Conservation (phyloP, 2,797 vertebrate genomes). For the Chelon auratus region DNA sequence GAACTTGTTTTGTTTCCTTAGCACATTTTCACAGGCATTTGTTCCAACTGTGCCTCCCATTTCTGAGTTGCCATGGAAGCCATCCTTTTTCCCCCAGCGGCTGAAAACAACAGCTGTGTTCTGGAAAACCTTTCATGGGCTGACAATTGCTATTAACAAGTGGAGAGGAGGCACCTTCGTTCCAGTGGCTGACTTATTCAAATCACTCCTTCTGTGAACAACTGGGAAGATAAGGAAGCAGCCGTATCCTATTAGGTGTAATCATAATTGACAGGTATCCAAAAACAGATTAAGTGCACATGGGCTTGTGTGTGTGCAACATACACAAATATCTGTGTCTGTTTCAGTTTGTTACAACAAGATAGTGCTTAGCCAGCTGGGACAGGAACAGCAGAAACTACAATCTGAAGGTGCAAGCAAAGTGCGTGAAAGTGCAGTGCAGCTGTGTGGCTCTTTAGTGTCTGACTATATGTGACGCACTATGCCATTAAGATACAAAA, state of each 20-base stretch:
- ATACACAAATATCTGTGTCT: constrained; percentile 18
- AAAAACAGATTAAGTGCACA: constrained; percentile 20
- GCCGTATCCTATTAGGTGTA: constrained; percentile 39
- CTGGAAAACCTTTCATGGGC: constrained; percentile 49
- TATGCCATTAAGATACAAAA: neutral
- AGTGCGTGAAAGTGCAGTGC: constrained; percentile 3
- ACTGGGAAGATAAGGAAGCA: constrained; percentile 36
- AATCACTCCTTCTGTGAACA: constrained; percentile 41
- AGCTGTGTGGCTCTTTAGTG: neutral
- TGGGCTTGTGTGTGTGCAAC: constrained; percentile 29
- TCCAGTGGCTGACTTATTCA: constrained; percentile 55
- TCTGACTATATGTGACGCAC: neutral
- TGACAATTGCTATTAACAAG: constrained; percentile 51
- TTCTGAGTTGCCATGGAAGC: constrained; percentile 53
- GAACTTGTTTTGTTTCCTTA: constrained; percentile 42
- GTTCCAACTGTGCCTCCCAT: constrained; percentile 24
- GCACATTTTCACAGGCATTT: constrained; percentile 39
- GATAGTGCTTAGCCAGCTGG: constrained; percentile 37
- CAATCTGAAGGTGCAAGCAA: constrained; percentile 14
- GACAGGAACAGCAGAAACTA: constrained; percentile 14
- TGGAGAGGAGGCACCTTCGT: constrained; percentile 33
- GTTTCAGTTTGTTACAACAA: constrained; percentile 30
- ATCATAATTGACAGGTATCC: constrained; percentile 67
- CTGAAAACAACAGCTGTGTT: constrained; percentile 45
- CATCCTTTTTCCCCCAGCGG: constrained; percentile 11